Evolutionary conservation across 2,113 vertebrate species (phyloP).

Genomic region (Xiphophorus hellerii): DNA sequence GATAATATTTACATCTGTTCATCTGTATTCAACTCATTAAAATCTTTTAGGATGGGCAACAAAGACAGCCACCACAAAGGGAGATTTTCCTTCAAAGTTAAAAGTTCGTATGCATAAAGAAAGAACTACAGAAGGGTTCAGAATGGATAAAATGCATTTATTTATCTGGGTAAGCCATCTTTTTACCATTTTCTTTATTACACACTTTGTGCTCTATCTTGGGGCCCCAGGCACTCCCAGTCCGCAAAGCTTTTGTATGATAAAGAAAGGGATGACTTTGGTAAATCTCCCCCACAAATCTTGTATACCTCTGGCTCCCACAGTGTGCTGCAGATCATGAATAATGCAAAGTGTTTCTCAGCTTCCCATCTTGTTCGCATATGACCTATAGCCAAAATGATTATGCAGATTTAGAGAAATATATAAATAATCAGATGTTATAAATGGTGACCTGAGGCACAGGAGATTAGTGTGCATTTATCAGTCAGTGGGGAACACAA

Average conservation of each 20-base stretch:
- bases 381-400: constrained; percentile 80
- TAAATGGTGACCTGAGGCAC: constrained; percentile 73
- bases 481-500: constrained; percentile 64
- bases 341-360: constrained; percentile 68
- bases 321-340: constrained; percentile 69
- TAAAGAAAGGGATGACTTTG: constrained; percentile 71
- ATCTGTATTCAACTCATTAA: neutral
- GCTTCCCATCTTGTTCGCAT: constrained; percentile 63
- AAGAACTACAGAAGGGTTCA: constrained; percentile 6
- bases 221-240: constrained; percentile 54
- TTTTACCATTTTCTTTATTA: constrained; percentile 72
- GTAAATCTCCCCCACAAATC: constrained; percentile 67
- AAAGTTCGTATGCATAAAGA: constrained; percentile 20
- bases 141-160: constrained; percentile 36
- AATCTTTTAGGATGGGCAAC: neutral
- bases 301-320: constrained; percentile 74
- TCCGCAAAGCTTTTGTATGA: constrained; percentile 67
- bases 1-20: neutral
- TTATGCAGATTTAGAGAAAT: constrained; percentile 75
- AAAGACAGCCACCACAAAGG: neutral
- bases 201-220: constrained; percentile 64
- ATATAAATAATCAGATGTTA: constrained; percentile 77
- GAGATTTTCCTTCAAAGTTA: constrained; percentile 20
- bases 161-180: constrained; percentile 67
- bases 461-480: constrained; percentile 61